Conservation (phyloP, 2,797 vertebrate species). For the Myotis vivesi region DNA sequence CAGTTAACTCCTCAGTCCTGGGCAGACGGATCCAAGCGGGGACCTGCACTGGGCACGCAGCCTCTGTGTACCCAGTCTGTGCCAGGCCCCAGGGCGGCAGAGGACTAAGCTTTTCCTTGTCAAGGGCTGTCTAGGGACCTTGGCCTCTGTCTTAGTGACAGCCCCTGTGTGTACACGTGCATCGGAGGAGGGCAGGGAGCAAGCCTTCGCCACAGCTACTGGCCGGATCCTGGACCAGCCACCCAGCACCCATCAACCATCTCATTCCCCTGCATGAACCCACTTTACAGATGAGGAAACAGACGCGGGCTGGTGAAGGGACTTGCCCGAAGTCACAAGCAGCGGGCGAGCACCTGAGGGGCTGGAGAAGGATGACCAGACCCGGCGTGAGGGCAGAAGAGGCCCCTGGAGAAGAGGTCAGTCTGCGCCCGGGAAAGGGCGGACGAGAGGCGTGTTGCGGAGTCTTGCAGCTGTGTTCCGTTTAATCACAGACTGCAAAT, state of each 20-base stretch:
- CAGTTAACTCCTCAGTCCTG: neutral
- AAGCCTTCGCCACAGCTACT: neutral
- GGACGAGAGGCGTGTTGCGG: neutral
- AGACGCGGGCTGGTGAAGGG: neutral
- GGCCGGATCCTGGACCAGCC: neutral
- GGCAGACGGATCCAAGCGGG: neutral
- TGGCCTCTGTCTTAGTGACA: neutral
- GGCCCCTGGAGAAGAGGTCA: neutral
- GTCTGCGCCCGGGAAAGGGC: neutral
- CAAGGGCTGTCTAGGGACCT: too few species aligned
- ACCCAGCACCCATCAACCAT: neutral
- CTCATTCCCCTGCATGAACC: neutral
- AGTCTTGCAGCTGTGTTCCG: constrained; percentile 59
- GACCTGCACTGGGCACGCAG: accelerated
- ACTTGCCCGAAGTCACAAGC: neutral
- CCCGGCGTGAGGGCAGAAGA: neutral
- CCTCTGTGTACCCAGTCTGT: neutral
- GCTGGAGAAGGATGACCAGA: neutral
- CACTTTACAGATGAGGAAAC: constrained; percentile 37
- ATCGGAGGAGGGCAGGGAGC: neutral
- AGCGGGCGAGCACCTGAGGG: neutral
- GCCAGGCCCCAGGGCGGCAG: neutral
- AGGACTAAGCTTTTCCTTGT: neutral
- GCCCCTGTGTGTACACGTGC: neutral
- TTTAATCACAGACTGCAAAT: constrained; percentile 79